A percentile compares a stretch with the other conserved stretches of the same genome.
Evolutionary conservation across 2,113 vertebrate genomes (phyloP).

Genomic region (Myiopsitta monachus): DNA sequence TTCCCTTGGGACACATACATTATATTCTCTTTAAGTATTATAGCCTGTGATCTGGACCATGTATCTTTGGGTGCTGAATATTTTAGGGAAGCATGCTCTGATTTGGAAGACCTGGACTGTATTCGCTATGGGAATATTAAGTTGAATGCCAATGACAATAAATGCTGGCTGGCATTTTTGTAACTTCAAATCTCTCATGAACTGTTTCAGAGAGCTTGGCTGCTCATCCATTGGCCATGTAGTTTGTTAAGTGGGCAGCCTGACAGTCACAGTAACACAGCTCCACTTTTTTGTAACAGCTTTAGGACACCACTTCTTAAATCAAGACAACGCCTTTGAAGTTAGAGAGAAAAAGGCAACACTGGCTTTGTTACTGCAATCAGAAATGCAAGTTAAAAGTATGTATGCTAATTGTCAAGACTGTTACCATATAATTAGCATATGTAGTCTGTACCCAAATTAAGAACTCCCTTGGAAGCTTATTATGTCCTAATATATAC

Average conservation of each 20-base stretch:
- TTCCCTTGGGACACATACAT: rapidly evolving
- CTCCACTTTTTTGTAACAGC: neutral
- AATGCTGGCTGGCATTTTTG: neutral
- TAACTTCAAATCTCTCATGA: neutral
- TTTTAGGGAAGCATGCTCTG: neutral
- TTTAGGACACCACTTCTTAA: neutral
- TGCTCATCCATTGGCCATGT: neutral
- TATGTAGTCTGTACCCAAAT: slow-evolving; percentile 28
- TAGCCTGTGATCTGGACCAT: neutral
- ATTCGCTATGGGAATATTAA: neutral
- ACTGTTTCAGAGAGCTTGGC: neutral
- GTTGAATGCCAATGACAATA: neutral
- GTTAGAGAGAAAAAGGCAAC: neutral
- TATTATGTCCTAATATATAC: neutral
- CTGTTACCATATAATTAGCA: slow-evolving; percentile 27
- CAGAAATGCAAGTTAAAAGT: slow-evolving; percentile 28
- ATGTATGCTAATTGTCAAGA: slow-evolving; percentile 8
- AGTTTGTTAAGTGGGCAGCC: neutral
- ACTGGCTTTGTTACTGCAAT: neutral
- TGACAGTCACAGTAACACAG: neutral
- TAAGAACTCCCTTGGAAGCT: slow-evolving; percentile 27
- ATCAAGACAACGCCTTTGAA: slow-evolving; percentile 37
- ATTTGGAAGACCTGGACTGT: neutral
- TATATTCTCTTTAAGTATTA: neutral
- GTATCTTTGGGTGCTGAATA: neutral